phyloP scores from a whole-genome alignment of 1,140 invertebrate genomes.

The Apis cerana region DNA sequence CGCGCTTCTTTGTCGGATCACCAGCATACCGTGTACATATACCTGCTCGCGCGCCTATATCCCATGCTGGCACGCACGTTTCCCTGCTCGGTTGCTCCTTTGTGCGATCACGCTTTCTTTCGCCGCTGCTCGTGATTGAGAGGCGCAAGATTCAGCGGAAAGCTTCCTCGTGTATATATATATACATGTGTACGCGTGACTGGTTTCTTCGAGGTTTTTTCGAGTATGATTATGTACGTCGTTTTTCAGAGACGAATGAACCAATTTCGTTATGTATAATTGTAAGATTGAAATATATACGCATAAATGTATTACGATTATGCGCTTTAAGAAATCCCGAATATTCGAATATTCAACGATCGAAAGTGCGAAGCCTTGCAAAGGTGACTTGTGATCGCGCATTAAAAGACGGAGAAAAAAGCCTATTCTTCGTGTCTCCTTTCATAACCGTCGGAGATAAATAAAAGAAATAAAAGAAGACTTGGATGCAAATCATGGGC shows the following conservation, averaged over 20 bases:
- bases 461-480: too few species aligned
- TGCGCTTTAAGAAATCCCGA: too few species aligned
- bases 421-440: too few species aligned
- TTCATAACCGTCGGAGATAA: too few species aligned
- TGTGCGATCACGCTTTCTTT: not conserved
- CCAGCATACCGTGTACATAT: not conserved
- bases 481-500: too few species aligned
- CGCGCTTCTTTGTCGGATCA: not conserved
- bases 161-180: not conserved
- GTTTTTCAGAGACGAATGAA: too few species aligned
- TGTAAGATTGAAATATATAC: too few species aligned
- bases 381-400: constrained; percentile 18
- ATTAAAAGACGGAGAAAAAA: not conserved
- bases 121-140: not conserved
- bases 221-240: too few species aligned
- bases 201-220: not conserved
- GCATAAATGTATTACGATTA: too few species aligned
- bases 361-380: not conserved
- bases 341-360: constrained; percentile 4
- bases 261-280: too few species aligned
- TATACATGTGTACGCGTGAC: too few species aligned
- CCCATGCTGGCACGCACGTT: not conserved
- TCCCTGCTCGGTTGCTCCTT: not conserved
- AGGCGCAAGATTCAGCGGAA: not conserved
- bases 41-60: not conserved